phyloP scores from a whole-genome alignment of 2,888 invertebrate genomes.

The Dryocosmus kuriphilus region DNA sequence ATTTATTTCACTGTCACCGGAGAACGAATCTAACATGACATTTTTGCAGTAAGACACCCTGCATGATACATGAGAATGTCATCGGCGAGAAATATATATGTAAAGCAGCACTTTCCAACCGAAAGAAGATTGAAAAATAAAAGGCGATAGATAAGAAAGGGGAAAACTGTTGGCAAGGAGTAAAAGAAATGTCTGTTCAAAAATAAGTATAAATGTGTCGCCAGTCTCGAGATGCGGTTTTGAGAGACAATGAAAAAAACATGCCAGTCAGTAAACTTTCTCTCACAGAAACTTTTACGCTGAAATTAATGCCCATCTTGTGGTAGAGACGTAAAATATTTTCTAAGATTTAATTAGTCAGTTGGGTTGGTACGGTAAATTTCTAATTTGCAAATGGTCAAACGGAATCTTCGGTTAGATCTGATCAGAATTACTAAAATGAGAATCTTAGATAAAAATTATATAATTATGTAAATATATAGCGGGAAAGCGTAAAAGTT shows the following conservation, averaged over 20 bases:
- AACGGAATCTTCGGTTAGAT: too few relatives aligned
- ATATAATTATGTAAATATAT: too few relatives aligned
- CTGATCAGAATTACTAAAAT: too few relatives aligned
- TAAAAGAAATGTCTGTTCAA: neutral
- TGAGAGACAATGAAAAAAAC: neutral
- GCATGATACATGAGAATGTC: constrained; percentile 25
- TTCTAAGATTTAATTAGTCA: too few relatives aligned
- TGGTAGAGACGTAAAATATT: too few relatives aligned
- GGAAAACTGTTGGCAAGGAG: neutral
- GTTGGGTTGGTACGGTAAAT: too few relatives aligned
- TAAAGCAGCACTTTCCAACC: constrained; percentile 12
- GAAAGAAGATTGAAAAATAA: neutral
- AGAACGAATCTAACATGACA: constrained; percentile 12
- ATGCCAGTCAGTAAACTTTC: neutral
- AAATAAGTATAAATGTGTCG: neutral
- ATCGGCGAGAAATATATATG: constrained; percentile 28
- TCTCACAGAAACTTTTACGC: too few relatives aligned
- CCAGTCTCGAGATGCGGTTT: neutral
- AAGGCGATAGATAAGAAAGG: constrained; percentile 1
- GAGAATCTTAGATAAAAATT: too few relatives aligned
- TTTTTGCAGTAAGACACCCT: neutral
- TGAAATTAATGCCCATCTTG: too few relatives aligned
- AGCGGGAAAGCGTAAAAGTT: too few relatives aligned
- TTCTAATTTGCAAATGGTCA: too few relatives aligned
- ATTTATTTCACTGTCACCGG: neutral